Evolutionary conservation across 2,113 vertebrate genomes (phyloP).

Genomic region (Trochalopteron elliotii): DNA sequence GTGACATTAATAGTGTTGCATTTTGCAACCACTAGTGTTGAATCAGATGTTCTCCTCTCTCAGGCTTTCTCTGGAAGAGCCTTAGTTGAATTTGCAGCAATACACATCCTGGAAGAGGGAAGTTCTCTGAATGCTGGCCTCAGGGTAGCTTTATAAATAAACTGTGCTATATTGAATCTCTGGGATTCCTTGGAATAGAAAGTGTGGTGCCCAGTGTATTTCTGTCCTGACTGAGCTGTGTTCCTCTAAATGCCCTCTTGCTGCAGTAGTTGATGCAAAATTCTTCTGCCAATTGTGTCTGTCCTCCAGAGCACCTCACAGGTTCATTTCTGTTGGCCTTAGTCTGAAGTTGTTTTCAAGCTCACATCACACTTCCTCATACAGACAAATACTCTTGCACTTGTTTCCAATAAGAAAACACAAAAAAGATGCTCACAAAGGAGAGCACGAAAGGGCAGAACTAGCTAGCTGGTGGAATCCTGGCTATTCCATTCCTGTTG

Average conservation of each 20-base stretch:
- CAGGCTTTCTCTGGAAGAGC: background rate
- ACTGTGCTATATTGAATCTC: background rate
- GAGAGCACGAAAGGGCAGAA: background rate
- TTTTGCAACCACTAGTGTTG: background rate
- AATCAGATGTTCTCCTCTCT: background rate
- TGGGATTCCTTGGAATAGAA: background rate
- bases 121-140: background rate
- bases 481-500: background rate
- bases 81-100: background rate
- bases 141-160: background rate
- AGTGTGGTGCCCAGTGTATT: background rate
- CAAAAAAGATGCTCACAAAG: background rate
- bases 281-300: background rate
- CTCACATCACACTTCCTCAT: background rate
- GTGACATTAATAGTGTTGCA: background rate
- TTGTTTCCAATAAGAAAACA: background rate
- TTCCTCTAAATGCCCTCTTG: background rate
- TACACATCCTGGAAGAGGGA: background rate
- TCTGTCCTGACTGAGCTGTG: background rate
- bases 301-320: background rate
- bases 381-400: background rate
- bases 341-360: background rate
- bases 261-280: background rate
- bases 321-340: background rate
- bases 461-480: background rate